Conservation (phyloP, 2,113 vertebrate genomes). For the Addax nasomaculatus region DNA sequence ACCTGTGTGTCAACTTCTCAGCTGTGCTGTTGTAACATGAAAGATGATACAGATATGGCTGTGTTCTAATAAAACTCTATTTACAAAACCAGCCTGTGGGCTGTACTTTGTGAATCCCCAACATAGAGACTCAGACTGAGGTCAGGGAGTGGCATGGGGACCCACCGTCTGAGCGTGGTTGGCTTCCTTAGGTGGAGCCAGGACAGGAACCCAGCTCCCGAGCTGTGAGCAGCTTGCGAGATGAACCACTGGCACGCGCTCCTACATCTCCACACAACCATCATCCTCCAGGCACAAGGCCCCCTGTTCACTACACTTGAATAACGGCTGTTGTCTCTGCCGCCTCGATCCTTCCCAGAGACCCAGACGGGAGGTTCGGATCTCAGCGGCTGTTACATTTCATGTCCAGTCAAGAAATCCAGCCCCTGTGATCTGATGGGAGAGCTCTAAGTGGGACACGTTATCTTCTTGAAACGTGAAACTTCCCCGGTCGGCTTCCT, state of each 20-base stretch:
- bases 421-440: accelerated
- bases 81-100: background rate
- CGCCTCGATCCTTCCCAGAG: background rate
- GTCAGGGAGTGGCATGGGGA: background rate
- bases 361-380: background rate
- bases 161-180: accelerated
- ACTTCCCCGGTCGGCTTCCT: background rate
- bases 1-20: background rate
- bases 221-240: background rate
- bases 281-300: too few relatives aligned
- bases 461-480: background rate
- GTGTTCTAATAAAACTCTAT: background rate
- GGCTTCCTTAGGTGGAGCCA: background rate
- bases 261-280: accelerated
- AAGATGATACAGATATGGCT: background rate
- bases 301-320: background rate
- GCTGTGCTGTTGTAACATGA: background rate
- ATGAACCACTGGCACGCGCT: background rate
- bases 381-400: background rate
- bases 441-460: background rate
- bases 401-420: background rate
- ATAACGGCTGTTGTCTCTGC: background rate
- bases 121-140: background rate
- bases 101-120: background rate
- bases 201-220: background rate